Percentiles rank a stretch among this genome's conserved stretches.
Evolutionary conservation across 2,888 invertebrate species (phyloP).

Genomic region (Caenorhabditis becei): DNA sequence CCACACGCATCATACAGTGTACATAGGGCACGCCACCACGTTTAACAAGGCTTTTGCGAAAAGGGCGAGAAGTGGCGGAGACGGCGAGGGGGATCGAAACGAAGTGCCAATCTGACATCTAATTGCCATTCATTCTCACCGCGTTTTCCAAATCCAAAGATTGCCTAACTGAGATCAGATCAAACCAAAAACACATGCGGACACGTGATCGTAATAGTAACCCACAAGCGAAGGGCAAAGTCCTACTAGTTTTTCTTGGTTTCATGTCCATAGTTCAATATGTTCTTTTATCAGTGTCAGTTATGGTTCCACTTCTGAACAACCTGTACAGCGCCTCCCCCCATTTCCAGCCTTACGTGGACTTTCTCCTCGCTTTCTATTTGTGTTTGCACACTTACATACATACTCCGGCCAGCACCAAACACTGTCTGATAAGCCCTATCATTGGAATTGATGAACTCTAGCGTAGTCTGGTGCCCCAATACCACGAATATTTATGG

Average conservation of each 20-base stretch:
- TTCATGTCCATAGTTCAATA: slow-evolving; percentile 4
- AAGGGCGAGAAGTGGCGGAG: slow-evolving; percentile 1
- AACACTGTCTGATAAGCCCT: background rate
- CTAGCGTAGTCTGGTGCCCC: slow-evolving; percentile 48
- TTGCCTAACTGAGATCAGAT: background rate
- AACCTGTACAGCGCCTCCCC: slow-evolving; percentile 26
- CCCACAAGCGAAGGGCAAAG: background rate
- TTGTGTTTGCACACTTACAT: slow-evolving; percentile 19
- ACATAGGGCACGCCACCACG: slow-evolving; percentile 49
- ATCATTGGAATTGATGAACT: slow-evolving; percentile 42
- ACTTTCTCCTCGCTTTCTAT: slow-evolving; percentile 22
- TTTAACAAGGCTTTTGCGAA: slow-evolving; percentile 14
- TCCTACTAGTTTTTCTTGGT: slow-evolving; percentile 6
- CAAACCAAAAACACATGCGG: background rate
- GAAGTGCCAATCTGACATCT: slow-evolving; percentile 40
- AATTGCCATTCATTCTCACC: background rate
- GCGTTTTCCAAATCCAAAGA: slow-evolving; percentile 30
- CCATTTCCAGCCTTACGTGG: slow-evolving; percentile 15
- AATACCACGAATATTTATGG: slow-evolving; percentile 31
- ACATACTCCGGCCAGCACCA: background rate
- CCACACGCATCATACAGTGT: slow-evolving; percentile 60
- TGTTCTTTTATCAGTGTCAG: slow-evolving; percentile 17
- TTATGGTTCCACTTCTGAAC: slow-evolving; percentile 16
- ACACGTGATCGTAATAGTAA: background rate
- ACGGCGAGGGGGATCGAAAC: slow-evolving; percentile 9